Base-by-base conservation (phyloP, 2,888 invertebrate genomes). In the Hydrotaea diabolus region DNA sequence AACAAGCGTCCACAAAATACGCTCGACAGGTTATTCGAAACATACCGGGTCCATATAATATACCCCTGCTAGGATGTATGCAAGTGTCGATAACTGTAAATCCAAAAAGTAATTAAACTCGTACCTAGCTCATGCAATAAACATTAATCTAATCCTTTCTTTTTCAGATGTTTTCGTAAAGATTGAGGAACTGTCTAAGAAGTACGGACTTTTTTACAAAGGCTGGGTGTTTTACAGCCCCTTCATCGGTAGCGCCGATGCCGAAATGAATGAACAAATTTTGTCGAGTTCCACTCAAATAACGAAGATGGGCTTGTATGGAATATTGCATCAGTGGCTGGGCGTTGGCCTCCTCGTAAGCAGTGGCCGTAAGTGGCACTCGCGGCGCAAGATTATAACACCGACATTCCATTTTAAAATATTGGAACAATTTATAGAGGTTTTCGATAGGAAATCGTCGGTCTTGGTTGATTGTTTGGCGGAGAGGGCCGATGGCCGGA, bases 321-420 rank as follows among this genome's bases (percentile, higher is more conserved):
- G 26, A 26, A 83, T 91, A 13, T 85, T 92, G 1, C 77, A 85
- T 0, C 87, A 87, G 19, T 92, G 92, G 92, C 86, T 92, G 59
- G 92, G 92, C 5, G 87, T 85, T 2, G 92, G 92, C 0, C 74
- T 92, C 0, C 83, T 92, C 0, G 76, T 91, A 7, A 91, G 91
- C 82, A 88, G 89, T 46, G 91, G 90, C 39, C 86, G 90, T 0
- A 94, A 94, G 92, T 97, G 96, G 96, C 93, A 93, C 88, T 92
- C 92, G 0, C 93, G 95, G 23, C 93, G 96, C 46, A 96, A 95
- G 91, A 94, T 96, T 83, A 92, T 96, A 75, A 96, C 96, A 0
- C 96, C 96, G 1, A 94, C 96, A 0, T 97, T 96, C 90, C 96
- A 97, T 90, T 96, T 96, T 90, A 95, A 95, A 88, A 96, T 96